Conservation (phyloP, 23 tunicate genomes). For the Trididemnum nubilum region DNA sequence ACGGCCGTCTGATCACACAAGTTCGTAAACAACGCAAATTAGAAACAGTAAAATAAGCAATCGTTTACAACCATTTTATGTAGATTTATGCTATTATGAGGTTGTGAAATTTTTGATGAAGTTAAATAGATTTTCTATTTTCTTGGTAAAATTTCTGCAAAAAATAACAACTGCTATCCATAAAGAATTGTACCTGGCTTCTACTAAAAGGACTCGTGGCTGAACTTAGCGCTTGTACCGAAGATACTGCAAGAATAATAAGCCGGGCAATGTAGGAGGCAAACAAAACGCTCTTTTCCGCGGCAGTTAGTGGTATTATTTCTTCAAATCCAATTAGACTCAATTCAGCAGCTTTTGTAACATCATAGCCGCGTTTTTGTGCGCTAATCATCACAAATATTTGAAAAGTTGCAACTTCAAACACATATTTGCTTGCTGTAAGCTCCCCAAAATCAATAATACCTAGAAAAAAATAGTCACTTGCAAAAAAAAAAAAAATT, state of each 20-base stretch:
- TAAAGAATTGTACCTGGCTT: too few relatives aligned
- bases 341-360: neutral
- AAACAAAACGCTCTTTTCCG: neutral
- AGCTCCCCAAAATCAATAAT: neutral
- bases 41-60: too few relatives aligned
- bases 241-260: neutral
- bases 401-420: constrained; percentile 5
- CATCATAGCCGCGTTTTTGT: neutral
- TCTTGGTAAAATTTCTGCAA: too few relatives aligned
- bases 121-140: too few relatives aligned
- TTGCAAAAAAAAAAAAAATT: too few relatives aligned
- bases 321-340: neutral
- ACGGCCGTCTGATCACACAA: too few relatives aligned
- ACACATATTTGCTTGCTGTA: neutral
- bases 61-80: too few relatives aligned
- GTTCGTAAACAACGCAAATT: too few relatives aligned
- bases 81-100: too few relatives aligned
- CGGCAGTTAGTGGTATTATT: neutral
- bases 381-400: constrained; percentile 6
- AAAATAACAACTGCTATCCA: too few relatives aligned
- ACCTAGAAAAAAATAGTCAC: neutral
- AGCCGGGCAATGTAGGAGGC: neutral
- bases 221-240: neutral
- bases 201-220: too few relatives aligned
- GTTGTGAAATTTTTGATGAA: too few relatives aligned